Conservation (phyloP, 2,888 invertebrate species). For the Palloptera scutellata region DNA sequence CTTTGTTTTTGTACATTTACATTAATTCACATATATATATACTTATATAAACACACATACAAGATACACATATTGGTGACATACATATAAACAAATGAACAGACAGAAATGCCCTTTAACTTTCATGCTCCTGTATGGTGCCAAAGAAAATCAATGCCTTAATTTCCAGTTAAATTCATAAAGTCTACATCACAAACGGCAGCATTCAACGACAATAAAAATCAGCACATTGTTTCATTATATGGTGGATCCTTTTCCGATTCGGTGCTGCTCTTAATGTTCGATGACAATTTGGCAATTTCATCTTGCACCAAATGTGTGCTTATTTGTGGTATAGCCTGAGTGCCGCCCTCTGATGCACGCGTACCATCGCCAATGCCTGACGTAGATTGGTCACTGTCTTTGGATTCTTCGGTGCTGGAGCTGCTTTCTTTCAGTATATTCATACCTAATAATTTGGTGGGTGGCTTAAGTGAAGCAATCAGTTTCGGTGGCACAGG, state of each 20-base stretch:
- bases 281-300: slow-evolving; percentile 64
- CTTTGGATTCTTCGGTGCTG: slow-evolving; percentile 63
- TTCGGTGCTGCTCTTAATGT: slow-evolving; percentile 64
- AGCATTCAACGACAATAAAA: slow-evolving; percentile 10
- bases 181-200: too few relatives aligned
- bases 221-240: slow-evolving; percentile 65
- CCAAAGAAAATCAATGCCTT: too few relatives aligned
- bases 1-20: too few relatives aligned
- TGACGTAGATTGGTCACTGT: slow-evolving; percentile 46
- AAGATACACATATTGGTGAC: not conserved
- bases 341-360: slow-evolving; percentile 10
- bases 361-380: slow-evolving; percentile 19
- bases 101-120: not conserved
- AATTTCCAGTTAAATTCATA: too few relatives aligned
- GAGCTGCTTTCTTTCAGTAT: slow-evolving; percentile 64
- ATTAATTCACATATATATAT: not conserved
- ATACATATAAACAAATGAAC: not conserved
- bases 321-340: slow-evolving; percentile 62
- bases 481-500: slow-evolving; percentile 54
- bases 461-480: slow-evolving; percentile 59
- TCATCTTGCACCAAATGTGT: slow-evolving; percentile 64
- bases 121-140: too few relatives aligned
- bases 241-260: slow-evolving; percentile 64
- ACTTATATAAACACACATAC: slow-evolving; percentile 5
- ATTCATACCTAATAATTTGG: slow-evolving; percentile 60